These are phyloP conservation scores for Cryptus armator DNA, from an alignment of 2,888 invertebrate genomes.

Conservation along the genomic window DNA sequence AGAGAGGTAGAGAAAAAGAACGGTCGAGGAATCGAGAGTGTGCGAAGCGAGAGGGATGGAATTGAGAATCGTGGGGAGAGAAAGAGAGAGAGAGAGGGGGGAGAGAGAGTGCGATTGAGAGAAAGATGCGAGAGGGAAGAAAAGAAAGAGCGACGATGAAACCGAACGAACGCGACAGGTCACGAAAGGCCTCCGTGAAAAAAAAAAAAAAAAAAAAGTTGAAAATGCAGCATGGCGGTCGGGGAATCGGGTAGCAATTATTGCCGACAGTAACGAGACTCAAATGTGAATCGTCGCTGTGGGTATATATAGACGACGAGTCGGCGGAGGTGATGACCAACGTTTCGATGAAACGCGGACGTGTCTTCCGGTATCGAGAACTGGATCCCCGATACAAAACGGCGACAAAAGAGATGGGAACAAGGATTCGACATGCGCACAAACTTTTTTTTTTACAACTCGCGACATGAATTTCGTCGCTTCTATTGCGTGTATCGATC, in stretches of 20 bases:
- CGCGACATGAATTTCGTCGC: background rate
- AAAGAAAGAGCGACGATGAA: slow-evolving; percentile 1
- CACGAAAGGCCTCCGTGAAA: slow-evolving; percentile 70
- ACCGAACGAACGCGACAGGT: slow-evolving; percentile 22
- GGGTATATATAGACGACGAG: slow-evolving; percentile 9
- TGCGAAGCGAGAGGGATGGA: slow-evolving; percentile 15
- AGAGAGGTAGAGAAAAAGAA: slow-evolving; percentile 34
- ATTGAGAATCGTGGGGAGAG: slow-evolving; percentile 1
- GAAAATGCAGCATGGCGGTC: slow-evolving; percentile 83
- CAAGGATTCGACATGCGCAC: background rate
- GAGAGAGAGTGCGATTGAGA: slow-evolving; percentile 5
- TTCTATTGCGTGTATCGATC: background rate
- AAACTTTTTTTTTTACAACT: background rate
- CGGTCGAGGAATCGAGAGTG: slow-evolving; percentile 27
- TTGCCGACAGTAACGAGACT: slow-evolving; percentile 78
- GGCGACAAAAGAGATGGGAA: background rate
- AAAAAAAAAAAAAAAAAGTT: slow-evolving; percentile 82
- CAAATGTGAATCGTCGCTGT: slow-evolving; percentile 75
- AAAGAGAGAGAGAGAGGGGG: slow-evolving; percentile 46
- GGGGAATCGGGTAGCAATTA: slow-evolving; percentile 80
- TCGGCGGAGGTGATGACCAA: background rate
- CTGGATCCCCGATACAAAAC: background rate
- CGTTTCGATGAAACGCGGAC: background rate
- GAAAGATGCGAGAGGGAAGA: background rate
- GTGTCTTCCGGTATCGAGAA: background rate